Evolutionary conservation across 1,140 invertebrate species (phyloP), one percentile per base, ranked within the genome.

Genomic region (Adelges cooleyi): DNA sequence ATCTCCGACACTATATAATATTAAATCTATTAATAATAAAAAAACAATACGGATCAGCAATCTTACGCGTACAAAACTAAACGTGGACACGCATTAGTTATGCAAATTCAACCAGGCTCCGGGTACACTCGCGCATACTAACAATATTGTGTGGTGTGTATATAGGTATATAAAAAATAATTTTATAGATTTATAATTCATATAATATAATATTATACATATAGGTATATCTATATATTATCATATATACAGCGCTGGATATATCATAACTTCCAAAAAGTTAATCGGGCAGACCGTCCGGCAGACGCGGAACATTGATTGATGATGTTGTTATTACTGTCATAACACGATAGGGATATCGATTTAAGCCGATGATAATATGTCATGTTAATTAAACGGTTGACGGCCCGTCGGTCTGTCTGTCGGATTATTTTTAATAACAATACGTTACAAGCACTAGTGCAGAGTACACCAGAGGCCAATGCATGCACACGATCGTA

Each of bases 361-460:
- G 56, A 62, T 62, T 62, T 48, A 46, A 62, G 42, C 27, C 42
- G 22, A 48, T 29, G 56, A 62, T 62, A 62, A 62, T 62, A 62
- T 48, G 56, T 62, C 56, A 62, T 33, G 56, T 62, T 62, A 62
- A 62, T 62, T 62, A 62, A 62, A 62, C 56, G 56, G 56, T 62
- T 62, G 56, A 62, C 56, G 56, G 51, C 11, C 56, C 23, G 48
- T 50, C 48, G 9, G 54, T 40, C 53, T 25, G 53, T 40, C 54
- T 44, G 54, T 59, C 54, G 54, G 54, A 59, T 59, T 59, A 59
- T 59, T 59, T 59, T 59, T 59, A 59, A 44, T 44, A 44, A 59
- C 40, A 59, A 59, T 59, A 44, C 40, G 52, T 54, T 53, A 36
- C 52, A 36, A 29, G 52, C 25, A 54, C 42, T 29, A 22, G 52